Percentiles rank a stretch among this genome's conserved stretches.
Conservation (phyloP, 1,140 invertebrate genomes). For the roundworm (Caenorhabditis elegans) region WBcel235 BX284602.5:14868501-14869000, state of each 20-base stretch:
- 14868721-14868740: conserved; percentile 62
- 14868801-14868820: conserved; percentile 61
- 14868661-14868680: too few relatives aligned
- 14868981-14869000: conserved; percentile 43
- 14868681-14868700: conserved; percentile 49
- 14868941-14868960: conserved; percentile 80
- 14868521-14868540: too few relatives aligned
- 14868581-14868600: too few relatives aligned
- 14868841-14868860: conserved; percentile 35
- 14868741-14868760: conserved; percentile 57
- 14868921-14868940: conserved; percentile 88
- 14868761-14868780: conserved; percentile 56
- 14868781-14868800: conserved; percentile 67
- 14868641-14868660: too few relatives aligned
- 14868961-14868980: conserved; percentile 64
- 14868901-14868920: conserved; percentile 72
- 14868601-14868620: too few relatives aligned
- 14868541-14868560: too few relatives aligned
- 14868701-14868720: conserved; percentile 57
- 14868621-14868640: too few relatives aligned
- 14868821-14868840: conserved; percentile 59
- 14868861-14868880: conserved; percentile 24
- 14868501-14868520: too few relatives aligned
- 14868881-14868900: background rate
- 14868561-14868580: too few relatives aligned